Conservation (phyloP, 2,113 vertebrate species). For the Triplophysa rosa region DNA sequence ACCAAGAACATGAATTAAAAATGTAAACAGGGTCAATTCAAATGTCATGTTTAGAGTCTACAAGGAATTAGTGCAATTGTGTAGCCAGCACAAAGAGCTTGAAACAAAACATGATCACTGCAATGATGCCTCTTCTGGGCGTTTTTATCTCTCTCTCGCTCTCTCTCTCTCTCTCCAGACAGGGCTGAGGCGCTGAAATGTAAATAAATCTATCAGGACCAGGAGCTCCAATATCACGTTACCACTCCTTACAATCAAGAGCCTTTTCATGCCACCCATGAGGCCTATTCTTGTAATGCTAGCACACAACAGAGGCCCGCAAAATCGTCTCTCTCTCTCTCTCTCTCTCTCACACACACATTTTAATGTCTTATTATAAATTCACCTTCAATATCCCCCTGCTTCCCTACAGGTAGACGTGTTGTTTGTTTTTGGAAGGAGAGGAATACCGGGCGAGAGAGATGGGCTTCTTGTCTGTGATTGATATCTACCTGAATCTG, state of each 20-base stretch:
- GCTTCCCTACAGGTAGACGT: background rate
- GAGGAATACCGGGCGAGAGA: background rate
- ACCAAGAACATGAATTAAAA: background rate
- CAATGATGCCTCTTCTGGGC: constrained; percentile 60
- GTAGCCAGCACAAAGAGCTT: constrained; percentile 3
- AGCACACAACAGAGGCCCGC: constrained; percentile 71
- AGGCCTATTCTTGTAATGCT: constrained; percentile 77
- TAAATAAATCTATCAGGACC: constrained; percentile 78
- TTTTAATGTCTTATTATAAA: constrained; percentile 13
- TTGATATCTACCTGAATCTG: constrained; percentile 48
- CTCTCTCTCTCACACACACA: constrained; percentile 3
- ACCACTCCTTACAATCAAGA: constrained; percentile 76
- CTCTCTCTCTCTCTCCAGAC: constrained; percentile 55
- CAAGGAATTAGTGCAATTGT: background rate
- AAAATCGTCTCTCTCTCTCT: constrained; percentile 69
- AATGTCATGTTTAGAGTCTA: background rate
- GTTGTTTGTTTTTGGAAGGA: constrained; percentile 37
- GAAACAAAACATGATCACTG: constrained; percentile 55
- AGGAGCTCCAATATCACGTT: constrained; percentile 71
- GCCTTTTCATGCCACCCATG: constrained; percentile 77
- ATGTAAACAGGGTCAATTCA: background rate
- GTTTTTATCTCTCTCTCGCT: constrained; percentile 41
- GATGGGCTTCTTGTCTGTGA: background rate
- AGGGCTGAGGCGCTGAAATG: constrained; percentile 71
- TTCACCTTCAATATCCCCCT: constrained; percentile 35